Evolutionary conservation across 2,888 invertebrate genomes (phyloP), one percentile per base, ranked within the genome.

Genomic region (Seira ritae): DNA sequence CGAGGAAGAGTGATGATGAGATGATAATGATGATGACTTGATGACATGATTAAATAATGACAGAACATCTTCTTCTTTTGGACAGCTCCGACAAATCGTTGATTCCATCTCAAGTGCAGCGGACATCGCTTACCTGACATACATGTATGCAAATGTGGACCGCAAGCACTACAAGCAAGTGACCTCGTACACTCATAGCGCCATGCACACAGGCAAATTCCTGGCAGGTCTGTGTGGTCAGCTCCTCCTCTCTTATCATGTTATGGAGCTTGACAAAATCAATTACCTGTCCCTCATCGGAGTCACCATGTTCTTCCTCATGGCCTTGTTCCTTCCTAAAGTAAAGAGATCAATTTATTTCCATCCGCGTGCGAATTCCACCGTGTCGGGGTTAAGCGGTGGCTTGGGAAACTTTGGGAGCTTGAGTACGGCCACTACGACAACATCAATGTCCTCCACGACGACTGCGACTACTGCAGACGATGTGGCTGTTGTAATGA

Each of bases 81-180:
- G 23, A 60, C 69, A 86, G 86, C 89, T 86, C 91, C 91, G 42
- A 87, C 91, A 20, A 90, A 91, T 22, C 12, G 65, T 75, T 15
- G 69, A 78, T 19, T 72, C 86, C 12, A 89, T 91, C 1, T 90
- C 91, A 3, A 94, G 95, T 91, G 96, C 97, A 0, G 94, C 96
- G 0, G 97, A 98, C 91, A 95, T 98, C 2, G 97, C 97, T 0
- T 98, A 98, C 91, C 95, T 94, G 89, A 96, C 97, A 0, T 98
- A 98, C 89, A 96, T 97, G 87, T 98, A 97, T 91, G 96, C 97
- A 31, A 96, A 97, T 92, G 97, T 96, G 76, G 94, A 95, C 80
- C 92, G 93, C 73, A 90, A 89, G 20, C 94, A 94, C 89, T 98
- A 96, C 91, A 95, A 96, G 88, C 92, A 93, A 86, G 96, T 97